Conservation (phyloP, 2,888 invertebrate genomes). For the Vesta saturnalis region DNA sequence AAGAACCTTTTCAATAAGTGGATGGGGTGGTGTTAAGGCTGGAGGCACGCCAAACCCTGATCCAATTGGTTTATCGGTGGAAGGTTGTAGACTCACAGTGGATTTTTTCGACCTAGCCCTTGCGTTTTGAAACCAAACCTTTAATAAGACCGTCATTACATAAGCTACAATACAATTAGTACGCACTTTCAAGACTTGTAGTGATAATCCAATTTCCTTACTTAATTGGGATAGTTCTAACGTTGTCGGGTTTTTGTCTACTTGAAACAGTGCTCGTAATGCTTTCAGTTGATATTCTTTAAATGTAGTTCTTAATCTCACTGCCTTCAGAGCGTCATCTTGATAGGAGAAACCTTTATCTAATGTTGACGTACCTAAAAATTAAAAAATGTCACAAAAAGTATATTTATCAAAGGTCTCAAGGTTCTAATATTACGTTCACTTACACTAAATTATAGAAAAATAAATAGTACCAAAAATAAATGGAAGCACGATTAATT, state of each 20-base stretch:
- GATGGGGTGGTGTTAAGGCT: too few species aligned
- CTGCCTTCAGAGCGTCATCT: neutral
- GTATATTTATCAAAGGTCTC: too few species aligned
- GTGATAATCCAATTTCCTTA: neutral
- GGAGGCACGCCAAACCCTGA: too few species aligned
- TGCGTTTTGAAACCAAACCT: conserved; percentile 11
- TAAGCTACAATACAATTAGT: too few species aligned
- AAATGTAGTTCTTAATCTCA: neutral
- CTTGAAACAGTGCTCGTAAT: neutral
- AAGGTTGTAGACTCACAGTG: too few species aligned
- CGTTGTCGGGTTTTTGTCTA: neutral
- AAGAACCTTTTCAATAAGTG: too few species aligned
- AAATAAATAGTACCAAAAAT: too few species aligned
- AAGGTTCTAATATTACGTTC: too few species aligned
- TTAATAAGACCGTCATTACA: neutral
- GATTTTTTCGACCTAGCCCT: neutral
- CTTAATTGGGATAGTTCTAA: neutral
- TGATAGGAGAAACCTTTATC: neutral
- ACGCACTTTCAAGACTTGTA: neutral
- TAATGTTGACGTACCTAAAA: neutral
- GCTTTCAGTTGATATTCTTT: conserved; percentile 4
- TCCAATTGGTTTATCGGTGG: too few species aligned
- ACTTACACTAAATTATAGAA: too few species aligned
- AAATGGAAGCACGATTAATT: too few species aligned
- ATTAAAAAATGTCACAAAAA: too few species aligned